Conservation (phyloP, 2,888 invertebrate genomes). For the Tetranychus piercei region DNA sequence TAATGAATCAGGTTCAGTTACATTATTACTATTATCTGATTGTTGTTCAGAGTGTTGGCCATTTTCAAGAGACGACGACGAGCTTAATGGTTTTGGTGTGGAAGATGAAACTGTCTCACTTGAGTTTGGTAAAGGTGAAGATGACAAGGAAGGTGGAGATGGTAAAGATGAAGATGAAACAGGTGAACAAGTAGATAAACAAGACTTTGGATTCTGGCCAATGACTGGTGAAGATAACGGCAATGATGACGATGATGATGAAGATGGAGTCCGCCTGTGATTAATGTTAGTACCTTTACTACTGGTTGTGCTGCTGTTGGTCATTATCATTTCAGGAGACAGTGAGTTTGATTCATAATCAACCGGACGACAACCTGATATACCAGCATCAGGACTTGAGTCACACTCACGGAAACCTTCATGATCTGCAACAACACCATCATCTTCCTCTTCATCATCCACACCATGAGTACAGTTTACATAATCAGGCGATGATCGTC, state of each 20-base stretch:
- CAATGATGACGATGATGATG: background rate
- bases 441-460: background rate
- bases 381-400: background rate
- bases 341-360: background rate
- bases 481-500: background rate
- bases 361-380: background rate
- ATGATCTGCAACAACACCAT: background rate
- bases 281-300: background rate
- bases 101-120: background rate
- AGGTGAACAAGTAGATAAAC: background rate
- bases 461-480: background rate
- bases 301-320: background rate
- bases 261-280: background rate
- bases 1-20: constrained; percentile 2
- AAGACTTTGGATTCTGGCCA: background rate
- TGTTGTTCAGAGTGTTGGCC: background rate
- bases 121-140: background rate
- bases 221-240: background rate
- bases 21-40: background rate
- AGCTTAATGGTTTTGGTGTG: background rate
- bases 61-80: background rate
- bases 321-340: background rate
- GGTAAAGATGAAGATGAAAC: background rate
- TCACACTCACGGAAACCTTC: background rate
- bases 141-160: background rate